A percentile compares a stretch with the other conserved stretches of the same genome.
phyloP scores from a whole-genome alignment of 2,797 vertebrate genomes.

The Peromyscus aztecus region DNA sequence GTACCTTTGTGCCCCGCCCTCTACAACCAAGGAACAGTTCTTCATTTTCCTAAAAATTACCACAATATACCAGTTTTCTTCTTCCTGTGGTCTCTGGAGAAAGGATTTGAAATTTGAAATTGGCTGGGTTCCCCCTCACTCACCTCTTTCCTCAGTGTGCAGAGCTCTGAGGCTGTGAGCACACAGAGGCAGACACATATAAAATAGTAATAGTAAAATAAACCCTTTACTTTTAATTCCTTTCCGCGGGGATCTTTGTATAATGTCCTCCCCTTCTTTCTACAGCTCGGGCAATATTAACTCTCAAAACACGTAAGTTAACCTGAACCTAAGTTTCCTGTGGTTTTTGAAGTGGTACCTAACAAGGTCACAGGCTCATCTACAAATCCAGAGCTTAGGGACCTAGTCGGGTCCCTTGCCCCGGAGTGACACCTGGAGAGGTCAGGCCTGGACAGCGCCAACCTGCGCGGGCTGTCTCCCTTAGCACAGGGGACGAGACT shows the following conservation, averaged over 20 bases:
- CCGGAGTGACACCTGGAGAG: neutral
- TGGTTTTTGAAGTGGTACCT: conserved; percentile 60
- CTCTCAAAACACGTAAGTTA: neutral
- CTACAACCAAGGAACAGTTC: conserved; percentile 5
- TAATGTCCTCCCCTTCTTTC: neutral
- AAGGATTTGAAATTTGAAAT: neutral
- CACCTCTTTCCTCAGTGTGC: neutral
- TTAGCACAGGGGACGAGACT: neutral
- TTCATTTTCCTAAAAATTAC: conserved; percentile 61
- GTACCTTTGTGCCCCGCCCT: conserved; percentile 42
- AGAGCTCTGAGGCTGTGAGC: neutral
- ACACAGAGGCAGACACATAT: neutral
- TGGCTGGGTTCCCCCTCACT: conserved; percentile 14
- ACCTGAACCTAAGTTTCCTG: neutral
- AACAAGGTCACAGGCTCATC: conserved; percentile 26
- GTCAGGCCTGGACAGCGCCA: conserved; percentile 19
- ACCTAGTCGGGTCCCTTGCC: neutral
- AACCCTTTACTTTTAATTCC: neutral
- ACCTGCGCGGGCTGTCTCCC: neutral
- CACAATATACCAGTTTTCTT: neutral
- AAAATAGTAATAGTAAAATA: neutral
- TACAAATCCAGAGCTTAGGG: neutral
- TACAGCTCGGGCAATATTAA: neutral
- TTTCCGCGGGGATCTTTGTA: neutral
- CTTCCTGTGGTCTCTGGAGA: conserved; percentile 15